A percentile compares a stretch with the other conserved stretches of the same genome.
Evolutionary conservation across 2,113 vertebrate species (phyloP).

Genomic region (Caranx melampygus): DNA sequence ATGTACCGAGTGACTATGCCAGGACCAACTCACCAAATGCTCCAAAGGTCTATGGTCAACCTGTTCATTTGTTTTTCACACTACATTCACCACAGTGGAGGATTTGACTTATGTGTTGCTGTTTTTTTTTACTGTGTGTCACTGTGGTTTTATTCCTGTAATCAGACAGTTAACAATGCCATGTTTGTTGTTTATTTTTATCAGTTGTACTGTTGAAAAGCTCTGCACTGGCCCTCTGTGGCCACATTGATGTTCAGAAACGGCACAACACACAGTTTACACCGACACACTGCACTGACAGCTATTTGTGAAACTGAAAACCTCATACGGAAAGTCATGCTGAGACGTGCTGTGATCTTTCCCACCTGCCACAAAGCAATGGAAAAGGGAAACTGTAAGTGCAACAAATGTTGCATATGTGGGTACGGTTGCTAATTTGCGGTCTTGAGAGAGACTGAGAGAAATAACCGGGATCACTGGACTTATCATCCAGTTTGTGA

Average conservation of each 20-base stretch:
- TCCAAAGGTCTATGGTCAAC: constrained; percentile 44
- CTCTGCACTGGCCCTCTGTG: constrained; percentile 32
- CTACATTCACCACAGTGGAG: constrained; percentile 22
- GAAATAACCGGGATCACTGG: constrained; percentile 64
- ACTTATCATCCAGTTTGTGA: constrained; percentile 77
- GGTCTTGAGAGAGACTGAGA: constrained; percentile 19
- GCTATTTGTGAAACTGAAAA: constrained; percentile 28
- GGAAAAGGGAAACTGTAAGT: constrained; percentile 21
- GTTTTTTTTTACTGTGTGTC: constrained; percentile 45
- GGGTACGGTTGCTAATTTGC: constrained; percentile 4
- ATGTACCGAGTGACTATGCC: constrained; percentile 31
- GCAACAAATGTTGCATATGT: constrained; percentile 13
- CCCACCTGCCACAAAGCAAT: constrained; percentile 1
- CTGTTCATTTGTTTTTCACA: constrained; percentile 44
- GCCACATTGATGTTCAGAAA: constrained; percentile 23
- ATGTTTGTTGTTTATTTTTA: constrained; percentile 51
- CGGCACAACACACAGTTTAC: constrained; percentile 16
- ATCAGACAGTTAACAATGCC: constrained; percentile 48
- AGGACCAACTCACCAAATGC: constrained; percentile 37
- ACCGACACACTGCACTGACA: constrained; percentile 34
- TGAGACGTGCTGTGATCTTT: constrained; percentile 13
- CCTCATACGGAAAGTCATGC: constrained; percentile 19
- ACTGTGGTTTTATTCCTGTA: constrained; percentile 45
- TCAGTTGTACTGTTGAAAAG: constrained; percentile 44
- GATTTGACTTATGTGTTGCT: constrained; percentile 39